Base-by-base conservation (phyloP, 2,113 vertebrate genomes). In the Hydrochoerus hydrochaeris region DNA sequence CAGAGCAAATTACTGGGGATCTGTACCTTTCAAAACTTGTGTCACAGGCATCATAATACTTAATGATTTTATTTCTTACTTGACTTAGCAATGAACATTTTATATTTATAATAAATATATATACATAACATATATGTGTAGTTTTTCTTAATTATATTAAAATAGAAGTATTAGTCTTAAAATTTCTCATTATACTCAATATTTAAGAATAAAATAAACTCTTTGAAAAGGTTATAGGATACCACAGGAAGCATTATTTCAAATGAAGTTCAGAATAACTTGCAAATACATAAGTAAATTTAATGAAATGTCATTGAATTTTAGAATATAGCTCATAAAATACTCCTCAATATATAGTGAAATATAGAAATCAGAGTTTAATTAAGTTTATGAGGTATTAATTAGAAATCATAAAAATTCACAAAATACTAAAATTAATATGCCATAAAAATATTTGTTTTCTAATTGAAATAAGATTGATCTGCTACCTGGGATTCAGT, bases 391-490 rank as follows among this genome's bases (percentile, higher is more conserved):
- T 88, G 49, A 57, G 35, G 32, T 88, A 81, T 89, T 94, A 96
- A 73, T 94, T 85, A 63, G 24, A 95, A 90, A 82, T 86, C 75
- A 65, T 38, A 57, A 57, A 90, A 67, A 82, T 90, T 94, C 30
- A 90, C 8, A 95, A 86, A 85, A 69, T 94, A 73, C 75, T 77
- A 96, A 96, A 83, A 90, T 94, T 69, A 95, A 28, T 87, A 4
- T 4, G 85, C 13, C 32, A 67, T 94, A 58, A 85, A 94, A 94
- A 92, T 84, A 75, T 86, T 88, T 94, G 46, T 81, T 95, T 96
- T 69, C 65, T 65, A 92, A 94, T 96, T 77, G 86, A 94, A 96
- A 89, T 81, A 7, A 96, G 63, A 52, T 95, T 90, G 85, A 2
- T 38, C 44, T 88, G 41, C 22, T 89, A n/a, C 60, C 26, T 78